A percentile compares a stretch with the other conserved stretches of the same genome.
These are phyloP conservation scores for Rhinichthys klamathensis DNA, from an alignment of 2,113 vertebrate genomes.

Conservation along the genomic window DNA sequence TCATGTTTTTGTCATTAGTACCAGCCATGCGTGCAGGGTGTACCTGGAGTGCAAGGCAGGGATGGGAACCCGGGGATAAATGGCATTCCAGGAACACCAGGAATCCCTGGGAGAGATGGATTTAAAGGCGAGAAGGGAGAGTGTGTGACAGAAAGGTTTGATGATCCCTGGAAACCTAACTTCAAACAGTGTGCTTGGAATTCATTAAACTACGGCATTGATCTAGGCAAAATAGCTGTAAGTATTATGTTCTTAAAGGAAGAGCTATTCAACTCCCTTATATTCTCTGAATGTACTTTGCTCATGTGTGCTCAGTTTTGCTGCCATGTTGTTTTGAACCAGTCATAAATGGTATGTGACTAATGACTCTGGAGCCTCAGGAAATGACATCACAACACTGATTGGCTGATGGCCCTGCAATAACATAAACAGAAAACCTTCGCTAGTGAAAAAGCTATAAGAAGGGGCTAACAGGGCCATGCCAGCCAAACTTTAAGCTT, in stretches of 20 bases:
- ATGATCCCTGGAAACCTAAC: conserved; percentile 87
- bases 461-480: background rate
- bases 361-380: background rate
- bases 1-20: conserved; percentile 72
- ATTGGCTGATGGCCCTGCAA: background rate
- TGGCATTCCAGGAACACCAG: conserved; percentile 85
- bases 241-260: conserved; percentile 46
- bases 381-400: background rate
- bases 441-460: background rate
- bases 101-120: conserved; percentile 86
- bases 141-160: conserved; percentile 80
- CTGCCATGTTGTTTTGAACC: background rate
- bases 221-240: conserved; percentile 87
- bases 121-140: conserved; percentile 87
- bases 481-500: background rate
- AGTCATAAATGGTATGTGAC: background rate
- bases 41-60: conserved; percentile 78
- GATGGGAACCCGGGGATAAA: conserved; percentile 85
- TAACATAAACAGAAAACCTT: background rate
- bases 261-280: background rate
- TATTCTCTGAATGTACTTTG: background rate
- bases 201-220: conserved; percentile 85
- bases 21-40: conserved; percentile 84
- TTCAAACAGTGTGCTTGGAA: conserved; percentile 89
- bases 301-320: background rate